These are phyloP conservation scores for Leptodactylus fallax DNA, from an alignment of 2,797 vertebrate species.

Conservation along the genomic window DNA sequence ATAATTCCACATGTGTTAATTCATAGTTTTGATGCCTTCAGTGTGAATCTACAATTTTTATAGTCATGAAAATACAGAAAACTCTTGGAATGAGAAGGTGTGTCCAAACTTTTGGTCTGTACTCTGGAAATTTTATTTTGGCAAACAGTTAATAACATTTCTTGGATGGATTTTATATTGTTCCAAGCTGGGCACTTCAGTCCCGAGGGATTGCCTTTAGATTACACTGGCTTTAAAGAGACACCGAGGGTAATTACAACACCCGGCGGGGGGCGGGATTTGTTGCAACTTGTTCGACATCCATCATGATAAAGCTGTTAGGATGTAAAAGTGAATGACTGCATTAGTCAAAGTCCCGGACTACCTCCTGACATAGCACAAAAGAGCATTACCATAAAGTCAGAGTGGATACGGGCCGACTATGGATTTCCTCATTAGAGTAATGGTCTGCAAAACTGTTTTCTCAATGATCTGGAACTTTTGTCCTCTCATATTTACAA, in stretches of 20 bases:
- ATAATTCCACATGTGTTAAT: no score
- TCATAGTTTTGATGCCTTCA: no score
- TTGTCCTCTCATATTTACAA: conserved; percentile 5
- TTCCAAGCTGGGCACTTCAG: neutral
- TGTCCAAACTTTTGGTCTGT: no score
- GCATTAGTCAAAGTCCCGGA: neutral
- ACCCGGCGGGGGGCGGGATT: neutral
- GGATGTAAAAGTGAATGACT: neutral
- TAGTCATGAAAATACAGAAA: no score
- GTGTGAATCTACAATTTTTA: no score
- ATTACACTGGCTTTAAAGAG: neutral
- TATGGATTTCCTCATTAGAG: conserved; percentile 27
- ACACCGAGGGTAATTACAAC: neutral
- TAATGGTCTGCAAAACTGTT: conserved; percentile 32
- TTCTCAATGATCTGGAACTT: conserved; percentile 21
- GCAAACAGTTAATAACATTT: neutral
- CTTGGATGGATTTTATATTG: neutral
- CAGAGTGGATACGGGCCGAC: neutral
- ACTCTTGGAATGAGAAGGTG: no score
- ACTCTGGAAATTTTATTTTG: neutral
- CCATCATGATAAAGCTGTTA: neutral
- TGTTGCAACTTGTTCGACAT: neutral
- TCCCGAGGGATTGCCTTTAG: neutral
- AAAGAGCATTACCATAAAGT: neutral
- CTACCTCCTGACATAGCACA: neutral